Base-by-base conservation (phyloP, 2,113 vertebrate genomes). In the Anguilla japonica region DNA sequence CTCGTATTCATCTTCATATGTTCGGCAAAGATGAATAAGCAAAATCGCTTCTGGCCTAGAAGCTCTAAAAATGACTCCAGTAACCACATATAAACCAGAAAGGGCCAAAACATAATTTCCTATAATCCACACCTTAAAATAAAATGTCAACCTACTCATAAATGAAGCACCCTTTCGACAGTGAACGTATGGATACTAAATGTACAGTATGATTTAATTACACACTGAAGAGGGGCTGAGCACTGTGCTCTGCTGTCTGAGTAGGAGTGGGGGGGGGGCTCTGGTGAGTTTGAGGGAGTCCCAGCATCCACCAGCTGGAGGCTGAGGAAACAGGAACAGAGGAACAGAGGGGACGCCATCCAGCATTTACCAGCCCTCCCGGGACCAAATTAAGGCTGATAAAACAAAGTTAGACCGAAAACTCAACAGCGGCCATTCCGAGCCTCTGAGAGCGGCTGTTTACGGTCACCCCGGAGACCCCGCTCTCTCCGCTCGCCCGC, bases 331-430 rank as follows among this genome's bases (percentile, higher is more conserved):
- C 26, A 40, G n/a, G 34, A 22, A 29, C 43, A 85, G 78, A 67
- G 43, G 50, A 14, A 53, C 50, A 53, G 50, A 53, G 50, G 50
- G 11, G 11, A 14, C 13, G 80, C 39, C 11, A 53, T 41, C 56
- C 50, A 80, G 53, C 53, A 46, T 41, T 22, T 81, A 56, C 29
- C 18, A 78, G 79, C 26, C 79, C 79, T 60, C 29, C 0, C 13
- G 84, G 67, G 67, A 13, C n/a, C 41, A 34, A n/a, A 79, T 78
- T 46, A 67, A 39, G 67, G 43, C 67, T n/a, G 26, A 50, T 84
- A 80, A 83, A 84, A 84, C 83, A 84, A 84, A 84, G 84, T 84
- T 50, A 84, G 83, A 71, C 26, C 43, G 84, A 9, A 71, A 41
- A 22, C 34, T 43, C 43, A 71, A 53, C 84, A 79, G 53, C 34